Evolutionary conservation across 2,888 invertebrate genomes (phyloP), one percentile per base, ranked within the genome.

Genomic region (Megalurothrips usitatus): DNA sequence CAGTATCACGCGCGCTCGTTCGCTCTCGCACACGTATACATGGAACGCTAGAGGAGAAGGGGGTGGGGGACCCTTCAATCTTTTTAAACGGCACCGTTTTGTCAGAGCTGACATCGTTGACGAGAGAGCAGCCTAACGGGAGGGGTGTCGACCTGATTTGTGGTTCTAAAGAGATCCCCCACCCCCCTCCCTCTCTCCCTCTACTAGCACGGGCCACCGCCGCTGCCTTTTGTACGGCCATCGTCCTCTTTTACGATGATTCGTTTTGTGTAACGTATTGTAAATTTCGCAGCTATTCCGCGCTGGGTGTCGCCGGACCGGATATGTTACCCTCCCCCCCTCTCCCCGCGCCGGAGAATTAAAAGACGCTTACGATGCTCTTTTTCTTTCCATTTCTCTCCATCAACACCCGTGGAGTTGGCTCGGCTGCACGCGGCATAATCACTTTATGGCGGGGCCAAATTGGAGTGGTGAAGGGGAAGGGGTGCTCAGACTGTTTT

Each of bases 61-160:
- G 68, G 26, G 23, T 2, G 68, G 26, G 68, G 26, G 26, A 75
- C 68, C 68, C 68, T 75, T 75, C 68, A 75, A 75, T 75, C 68
- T 75, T 75, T 75, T 75, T 75, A 75, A 75, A 75, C 68, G 68
- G 68, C 68, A 26, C 68, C 68, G 68, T 75, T 75, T 75, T 75
- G 68, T 75, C 68, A 75, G 26, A 75, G 68, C 26, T 75, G 68
- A 75, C 68, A 26, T 75, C 68, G 68, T 26, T 75, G 68, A 75
- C 68, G 68, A 75, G 68, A 75, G 68, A 75, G 68, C 23, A 75
- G 68, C 68, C 26, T 43, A 26, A 58, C 14, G 58, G 23, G 68
- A 75, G 26, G 68, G 68, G 23, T 75, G 68, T 43, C 34, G 68
- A 75, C 68, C 68, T 75, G 68, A 75, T 75, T 75, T 75, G 68